These are phyloP conservation scores for Mayetiola destructor DNA, from an alignment of 2,888 invertebrate species.

Conservation along the genomic window DNA sequence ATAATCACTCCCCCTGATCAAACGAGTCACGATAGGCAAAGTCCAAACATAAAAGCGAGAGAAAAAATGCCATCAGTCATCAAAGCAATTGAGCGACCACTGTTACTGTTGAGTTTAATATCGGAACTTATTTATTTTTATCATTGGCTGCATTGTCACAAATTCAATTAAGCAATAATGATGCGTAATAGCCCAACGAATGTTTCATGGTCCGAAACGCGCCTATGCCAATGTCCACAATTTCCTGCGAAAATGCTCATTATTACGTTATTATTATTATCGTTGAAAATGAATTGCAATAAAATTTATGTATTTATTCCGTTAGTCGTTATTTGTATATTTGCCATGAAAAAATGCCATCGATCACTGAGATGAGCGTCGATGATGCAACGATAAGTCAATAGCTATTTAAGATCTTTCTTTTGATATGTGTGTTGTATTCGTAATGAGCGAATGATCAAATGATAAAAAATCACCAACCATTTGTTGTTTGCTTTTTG, in stretches of 20 bases:
- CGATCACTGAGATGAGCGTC: neutral
- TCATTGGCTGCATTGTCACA: slow-evolving; percentile 8
- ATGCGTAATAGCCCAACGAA: no score
- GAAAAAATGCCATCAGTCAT: neutral
- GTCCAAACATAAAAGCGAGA: no score
- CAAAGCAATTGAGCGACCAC: neutral
- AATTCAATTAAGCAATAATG: slow-evolving; percentile 7
- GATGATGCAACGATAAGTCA: no score
- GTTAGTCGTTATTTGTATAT: no score
- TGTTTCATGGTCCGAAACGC: no score
- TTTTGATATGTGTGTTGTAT: no score
- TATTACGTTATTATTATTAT: no score
- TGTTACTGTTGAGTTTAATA: neutral
- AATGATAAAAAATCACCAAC: neutral
- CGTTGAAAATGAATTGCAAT: slow-evolving; percentile 3
- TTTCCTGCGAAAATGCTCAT: neutral
- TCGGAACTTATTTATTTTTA: slow-evolving; percentile 7
- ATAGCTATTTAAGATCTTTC: no score
- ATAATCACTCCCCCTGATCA: no score
- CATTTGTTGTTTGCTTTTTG: neutral
- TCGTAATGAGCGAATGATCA: no score
- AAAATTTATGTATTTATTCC: no score
- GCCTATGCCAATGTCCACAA: slow-evolving; percentile 3
- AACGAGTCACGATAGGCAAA: no score
- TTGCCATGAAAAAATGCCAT: neutral